Conservation (phyloP, 2,888 invertebrate genomes). For the Pocota personata region DNA sequence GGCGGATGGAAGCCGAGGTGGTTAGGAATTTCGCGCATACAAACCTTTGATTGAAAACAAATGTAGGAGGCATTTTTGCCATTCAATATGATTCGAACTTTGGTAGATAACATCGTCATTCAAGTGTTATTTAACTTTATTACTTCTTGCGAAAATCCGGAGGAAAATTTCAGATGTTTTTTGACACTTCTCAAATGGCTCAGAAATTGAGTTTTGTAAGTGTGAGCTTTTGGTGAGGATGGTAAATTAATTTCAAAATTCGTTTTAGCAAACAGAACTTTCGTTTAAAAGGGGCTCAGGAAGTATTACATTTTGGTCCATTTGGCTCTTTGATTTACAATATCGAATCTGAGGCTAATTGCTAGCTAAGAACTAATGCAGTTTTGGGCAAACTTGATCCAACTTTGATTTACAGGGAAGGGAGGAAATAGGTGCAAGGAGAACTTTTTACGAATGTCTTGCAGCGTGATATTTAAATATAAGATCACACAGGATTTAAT, state of each 20-base stretch:
- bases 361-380: no score
- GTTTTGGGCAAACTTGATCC: no score
- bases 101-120: constrained; percentile 51
- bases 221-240: neutral
- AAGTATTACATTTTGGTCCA: no score
- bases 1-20: neutral
- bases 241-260: neutral
- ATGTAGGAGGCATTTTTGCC: constrained; percentile 47
- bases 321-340: no score
- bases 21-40: neutral
- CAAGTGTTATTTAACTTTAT: constrained; percentile 61
- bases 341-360: no score
- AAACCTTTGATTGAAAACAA: constrained; percentile 50
- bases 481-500: no score
- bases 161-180: constrained; percentile 54
- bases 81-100: constrained; percentile 52
- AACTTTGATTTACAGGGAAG: no score
- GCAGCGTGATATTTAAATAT: no score
- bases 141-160: constrained; percentile 24
- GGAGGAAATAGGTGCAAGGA: no score
- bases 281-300: no score
- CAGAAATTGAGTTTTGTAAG: neutral
- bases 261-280: neutral
- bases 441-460: no score
- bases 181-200: constrained; percentile 41